Evolutionary conservation across 2,888 invertebrate species (phyloP).

Genomic region (Microctonus brassicae): DNA sequence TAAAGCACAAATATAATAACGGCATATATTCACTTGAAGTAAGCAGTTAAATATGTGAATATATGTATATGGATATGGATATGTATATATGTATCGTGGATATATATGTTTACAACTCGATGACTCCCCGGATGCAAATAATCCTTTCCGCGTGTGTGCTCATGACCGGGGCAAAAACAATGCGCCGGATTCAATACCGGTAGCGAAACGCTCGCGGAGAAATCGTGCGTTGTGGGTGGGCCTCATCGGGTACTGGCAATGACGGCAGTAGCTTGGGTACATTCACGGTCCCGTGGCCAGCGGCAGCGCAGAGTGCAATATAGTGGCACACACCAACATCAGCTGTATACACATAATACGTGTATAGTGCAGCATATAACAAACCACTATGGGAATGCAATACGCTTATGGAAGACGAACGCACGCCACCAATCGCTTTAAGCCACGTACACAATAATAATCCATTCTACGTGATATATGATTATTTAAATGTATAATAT

Average conservation of each 20-base stretch:
- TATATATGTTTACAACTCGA: not conserved
- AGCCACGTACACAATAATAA: conserved; percentile 39
- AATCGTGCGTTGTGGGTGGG: conserved; percentile 70
- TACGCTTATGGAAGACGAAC: conserved; percentile 59
- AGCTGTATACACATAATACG: too few species aligned
- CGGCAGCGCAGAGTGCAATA: conserved; percentile 37
- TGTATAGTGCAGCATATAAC: too few species aligned
- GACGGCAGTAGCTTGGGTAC: conserved; percentile 47
- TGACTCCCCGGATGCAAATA: conserved; percentile 61
- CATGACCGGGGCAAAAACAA: conserved; percentile 65
- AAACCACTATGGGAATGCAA: conserved; percentile 63
- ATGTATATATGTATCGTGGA: too few species aligned
- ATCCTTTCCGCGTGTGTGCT: conserved; percentile 56
- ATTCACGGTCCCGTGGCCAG: conserved; percentile 44
- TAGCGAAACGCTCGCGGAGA: conserved; percentile 60
- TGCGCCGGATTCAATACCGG: conserved; percentile 69
- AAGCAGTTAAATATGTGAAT: conserved; percentile 2
- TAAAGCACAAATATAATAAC: not conserved
- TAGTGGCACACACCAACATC: conserved; percentile 39
- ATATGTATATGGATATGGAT: not conserved
- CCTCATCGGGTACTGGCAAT: conserved; percentile 51
- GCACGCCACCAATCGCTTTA: conserved; percentile 50
- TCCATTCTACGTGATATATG: not conserved
- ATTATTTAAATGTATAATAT: too few species aligned
- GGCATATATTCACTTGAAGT: not conserved